These are phyloP conservation scores for Microtus agrestis DNA, from an alignment of 2,797 vertebrate species.

Conservation along the genomic window DNA sequence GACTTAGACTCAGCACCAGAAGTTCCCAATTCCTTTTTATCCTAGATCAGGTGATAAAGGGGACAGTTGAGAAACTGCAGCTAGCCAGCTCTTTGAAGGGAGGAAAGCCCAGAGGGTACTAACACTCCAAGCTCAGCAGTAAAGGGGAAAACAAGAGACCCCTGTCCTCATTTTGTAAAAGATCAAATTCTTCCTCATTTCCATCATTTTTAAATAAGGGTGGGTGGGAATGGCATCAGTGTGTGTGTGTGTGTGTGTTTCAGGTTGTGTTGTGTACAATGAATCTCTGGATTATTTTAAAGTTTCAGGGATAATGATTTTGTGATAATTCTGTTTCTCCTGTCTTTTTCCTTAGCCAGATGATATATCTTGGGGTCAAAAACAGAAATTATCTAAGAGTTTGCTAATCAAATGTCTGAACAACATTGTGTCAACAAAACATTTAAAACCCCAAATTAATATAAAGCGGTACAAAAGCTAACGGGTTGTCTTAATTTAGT, in stretches of 20 bases:
- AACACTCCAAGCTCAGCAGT: slow-evolving; percentile 84
- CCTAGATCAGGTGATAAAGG: slow-evolving; percentile 90
- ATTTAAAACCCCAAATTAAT: not conserved
- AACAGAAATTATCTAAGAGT: not conserved
- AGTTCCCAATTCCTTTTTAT: slow-evolving; percentile 91
- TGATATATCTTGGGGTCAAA: slow-evolving; percentile 18
- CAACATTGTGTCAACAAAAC: slow-evolving; percentile 8
- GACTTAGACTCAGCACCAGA: slow-evolving; percentile 88
- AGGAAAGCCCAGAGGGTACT: slow-evolving; percentile 74
- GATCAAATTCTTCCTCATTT: slow-evolving; percentile 48
- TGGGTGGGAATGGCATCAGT: not conserved
- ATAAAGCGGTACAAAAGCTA: slow-evolving; percentile 26
- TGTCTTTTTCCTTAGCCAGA: slow-evolving; percentile 12
- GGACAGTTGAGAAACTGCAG: slow-evolving; percentile 65
- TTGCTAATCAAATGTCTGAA: slow-evolving; percentile 56
- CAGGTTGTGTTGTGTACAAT: not conserved
- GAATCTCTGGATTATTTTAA: slow-evolving; percentile 43
- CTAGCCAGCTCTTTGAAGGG: slow-evolving; percentile 70
- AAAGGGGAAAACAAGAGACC: slow-evolving; percentile 61
- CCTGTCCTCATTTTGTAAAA: slow-evolving; percentile 35
- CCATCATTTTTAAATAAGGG: slow-evolving; percentile 20
- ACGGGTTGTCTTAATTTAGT: slow-evolving; percentile 27
- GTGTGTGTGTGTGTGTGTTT: not conserved
- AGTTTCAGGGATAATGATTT: slow-evolving; percentile 31
- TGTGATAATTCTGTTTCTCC: slow-evolving; percentile 14